Base-by-base conservation (phyloP, 2,888 invertebrate species). In the Tipula helvola region DNA sequence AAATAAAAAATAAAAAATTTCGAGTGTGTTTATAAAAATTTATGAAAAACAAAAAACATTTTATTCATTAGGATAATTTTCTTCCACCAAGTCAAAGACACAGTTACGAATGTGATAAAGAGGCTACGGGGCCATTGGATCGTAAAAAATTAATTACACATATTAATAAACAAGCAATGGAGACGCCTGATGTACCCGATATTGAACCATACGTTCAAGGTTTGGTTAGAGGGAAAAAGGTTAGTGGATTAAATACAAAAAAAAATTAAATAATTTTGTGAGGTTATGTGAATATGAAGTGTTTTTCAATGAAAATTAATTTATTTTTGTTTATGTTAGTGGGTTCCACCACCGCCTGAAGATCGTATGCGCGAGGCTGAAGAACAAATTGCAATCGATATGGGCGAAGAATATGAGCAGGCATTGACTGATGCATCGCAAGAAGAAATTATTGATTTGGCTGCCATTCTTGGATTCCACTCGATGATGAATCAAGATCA, bases 401-500 rank as follows among this genome's bases (percentile, higher is more conserved):
- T 98, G 91, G 98, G 97, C 88, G 97, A 97, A 90, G 98, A 98
- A 91, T 97, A 98, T 90, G 98, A 98, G 91, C 94, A 95, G 90
- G 98, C 98, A n/a, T 93, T 99, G 88, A 94, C 94, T 57, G 93
- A 93, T 90, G 98, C 98, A 86, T 94, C 96, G 89, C 98, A 98
- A 92, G 97, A 98, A 91, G 98, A 99, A 93, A 96, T 99, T 90
- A 99, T 99, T 90, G 99, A 99, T 93, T 94, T 99, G 91, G 99
- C 99, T 90, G 96, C 96, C 96, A 98, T 99, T 92, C 94, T 99
- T 90, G 99, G 99, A 90, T 98, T 99, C 94, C 99, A 99, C 93
- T 99, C 99, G 88, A 99, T 99, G 97, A 97, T 99, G 96, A 99
- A 99, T 92, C 99, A 99, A 93, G 98, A 99, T 91, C 99, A 99